Percentiles rank a stretch among this genome's conserved stretches.
Conservation (phyloP, 2,888 invertebrate genomes). For the Drosophila setosimentum region DNA sequence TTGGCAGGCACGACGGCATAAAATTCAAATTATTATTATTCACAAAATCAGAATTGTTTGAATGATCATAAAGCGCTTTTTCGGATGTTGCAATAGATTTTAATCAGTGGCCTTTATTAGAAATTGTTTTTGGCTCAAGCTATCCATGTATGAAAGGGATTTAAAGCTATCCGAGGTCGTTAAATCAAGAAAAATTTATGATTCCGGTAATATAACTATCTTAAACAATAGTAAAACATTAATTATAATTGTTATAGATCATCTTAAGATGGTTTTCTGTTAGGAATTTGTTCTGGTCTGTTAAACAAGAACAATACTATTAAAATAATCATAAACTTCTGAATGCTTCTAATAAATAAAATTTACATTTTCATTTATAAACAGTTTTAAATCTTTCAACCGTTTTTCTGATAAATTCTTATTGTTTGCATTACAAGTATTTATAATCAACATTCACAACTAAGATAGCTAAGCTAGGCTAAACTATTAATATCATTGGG, state of each 20-base stretch:
- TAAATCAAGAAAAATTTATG: background rate
- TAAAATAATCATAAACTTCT: background rate
- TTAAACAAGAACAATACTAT: background rate
- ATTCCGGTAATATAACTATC: background rate
- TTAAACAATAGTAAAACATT: background rate
- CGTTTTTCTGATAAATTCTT: background rate
- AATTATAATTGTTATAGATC: background rate
- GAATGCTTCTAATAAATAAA: background rate
- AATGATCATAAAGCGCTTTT: background rate
- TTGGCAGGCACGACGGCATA: background rate
- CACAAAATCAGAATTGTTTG: conserved; percentile 8
- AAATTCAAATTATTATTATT: conserved; percentile 11
- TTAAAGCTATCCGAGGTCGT: background rate
- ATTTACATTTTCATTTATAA: background rate
- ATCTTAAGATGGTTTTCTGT: background rate
- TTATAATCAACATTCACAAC: background rate
- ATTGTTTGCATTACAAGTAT: background rate
- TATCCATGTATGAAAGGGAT: background rate
- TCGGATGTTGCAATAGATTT: background rate
- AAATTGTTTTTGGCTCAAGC: background rate
- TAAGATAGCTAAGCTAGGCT: background rate
- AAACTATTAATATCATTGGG: background rate
- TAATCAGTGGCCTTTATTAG: background rate
- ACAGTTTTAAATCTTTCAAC: background rate
- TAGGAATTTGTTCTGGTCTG: background rate